phyloP scores from a whole-genome alignment of 2,797 vertebrate genomes.

The Paguma larvata region DNA sequence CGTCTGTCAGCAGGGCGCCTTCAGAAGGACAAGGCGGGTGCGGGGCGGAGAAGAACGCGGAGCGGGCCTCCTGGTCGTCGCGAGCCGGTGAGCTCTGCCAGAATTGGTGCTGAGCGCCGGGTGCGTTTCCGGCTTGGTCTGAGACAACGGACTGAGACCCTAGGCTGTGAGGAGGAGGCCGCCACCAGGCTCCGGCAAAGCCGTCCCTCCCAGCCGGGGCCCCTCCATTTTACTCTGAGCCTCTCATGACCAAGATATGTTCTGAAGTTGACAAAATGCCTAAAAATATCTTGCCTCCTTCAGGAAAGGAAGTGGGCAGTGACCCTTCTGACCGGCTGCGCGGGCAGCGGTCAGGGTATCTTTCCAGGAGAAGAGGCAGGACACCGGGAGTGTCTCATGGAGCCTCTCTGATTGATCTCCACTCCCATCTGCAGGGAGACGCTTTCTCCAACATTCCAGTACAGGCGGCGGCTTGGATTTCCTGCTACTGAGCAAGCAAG shows the following conservation, averaged over 20 bases:
- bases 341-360: accelerated
- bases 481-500: background rate
- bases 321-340: background rate
- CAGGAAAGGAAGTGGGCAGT: background rate
- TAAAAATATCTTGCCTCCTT: background rate
- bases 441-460: accelerated
- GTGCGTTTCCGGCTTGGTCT: background rate
- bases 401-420: background rate
- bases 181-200: background rate
- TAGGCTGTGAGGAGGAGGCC: accelerated
- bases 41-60: accelerated
- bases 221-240: background rate
- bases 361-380: background rate
- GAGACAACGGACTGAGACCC: accelerated
- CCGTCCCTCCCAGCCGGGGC: no score
- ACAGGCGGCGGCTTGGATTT: accelerated
- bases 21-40: background rate
- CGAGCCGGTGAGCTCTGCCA: no score
- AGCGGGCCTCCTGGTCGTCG: no score
- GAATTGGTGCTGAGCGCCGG: background rate
- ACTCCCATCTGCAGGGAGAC: accelerated
- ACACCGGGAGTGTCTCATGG: accelerated
- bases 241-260: accelerated
- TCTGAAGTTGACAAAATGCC: background rate
- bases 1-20: accelerated